These are phyloP conservation scores for Siniperca knerii DNA, from an alignment of 2,113 vertebrate species.

Conservation along the genomic window DNA sequence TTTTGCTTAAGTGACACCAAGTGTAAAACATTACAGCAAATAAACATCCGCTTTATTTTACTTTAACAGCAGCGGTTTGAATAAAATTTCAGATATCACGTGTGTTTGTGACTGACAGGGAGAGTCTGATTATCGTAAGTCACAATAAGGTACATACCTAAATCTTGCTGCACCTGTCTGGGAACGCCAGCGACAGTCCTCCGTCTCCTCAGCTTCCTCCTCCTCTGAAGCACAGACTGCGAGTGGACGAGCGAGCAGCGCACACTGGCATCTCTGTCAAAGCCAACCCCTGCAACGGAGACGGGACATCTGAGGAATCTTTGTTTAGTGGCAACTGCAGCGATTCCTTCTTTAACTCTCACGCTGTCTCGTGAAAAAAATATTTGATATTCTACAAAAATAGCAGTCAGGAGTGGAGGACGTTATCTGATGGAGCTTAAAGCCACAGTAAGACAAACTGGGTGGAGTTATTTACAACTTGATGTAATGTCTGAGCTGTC, in stretches of 20 bases:
- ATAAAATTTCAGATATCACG: neutral
- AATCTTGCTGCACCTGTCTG: conserved; percentile 94
- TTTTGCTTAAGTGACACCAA: neutral
- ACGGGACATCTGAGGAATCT: conserved; percentile 80
- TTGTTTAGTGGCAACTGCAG: conserved; percentile 61
- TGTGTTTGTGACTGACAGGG: neutral
- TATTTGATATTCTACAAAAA: conserved; percentile 33
- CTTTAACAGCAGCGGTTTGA: neutral
- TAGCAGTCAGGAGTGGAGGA: conserved; percentile 16
- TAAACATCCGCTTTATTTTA: neutral
- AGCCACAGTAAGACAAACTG: neutral
- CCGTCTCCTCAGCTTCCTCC: conserved; percentile 95
- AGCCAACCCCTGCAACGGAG: conserved; percentile 93
- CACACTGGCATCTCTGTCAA: conserved; percentile 99
- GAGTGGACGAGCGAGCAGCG: conserved; percentile 98
- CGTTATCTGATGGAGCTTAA: conserved; percentile 19
- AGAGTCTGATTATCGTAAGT: neutral
- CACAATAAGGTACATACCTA: conserved; percentile 83
- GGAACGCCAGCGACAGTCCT: conserved; percentile 96
- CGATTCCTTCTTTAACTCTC: conserved; percentile 61
- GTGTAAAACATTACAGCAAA: neutral
- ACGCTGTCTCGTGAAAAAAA: conserved; percentile 38
- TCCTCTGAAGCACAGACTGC: conserved; percentile 96
- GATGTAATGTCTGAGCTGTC: neutral
- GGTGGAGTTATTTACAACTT: neutral